Evolutionary conservation across 2,888 invertebrate species (phyloP).

Genomic region (Microchrysa polita): DNA sequence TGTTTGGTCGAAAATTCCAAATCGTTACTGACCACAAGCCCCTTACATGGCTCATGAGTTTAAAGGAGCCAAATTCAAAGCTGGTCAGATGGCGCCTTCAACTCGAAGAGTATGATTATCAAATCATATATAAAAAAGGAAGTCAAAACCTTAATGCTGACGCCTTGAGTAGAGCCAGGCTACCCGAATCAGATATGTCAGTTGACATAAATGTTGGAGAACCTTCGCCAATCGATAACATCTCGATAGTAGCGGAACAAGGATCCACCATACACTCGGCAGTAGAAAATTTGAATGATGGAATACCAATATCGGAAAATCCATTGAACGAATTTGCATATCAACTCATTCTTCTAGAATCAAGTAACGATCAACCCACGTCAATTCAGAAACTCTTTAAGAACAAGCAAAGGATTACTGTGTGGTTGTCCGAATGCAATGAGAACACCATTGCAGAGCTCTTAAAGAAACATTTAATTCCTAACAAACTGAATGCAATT

Average conservation of each 20-base stretch:
- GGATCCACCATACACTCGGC: constrained; percentile 48
- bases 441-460: constrained; percentile 47
- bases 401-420: constrained; percentile 49
- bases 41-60: constrained; percentile 60
- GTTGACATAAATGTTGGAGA: too few relatives aligned
- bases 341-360: constrained; percentile 45
- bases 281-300: constrained; percentile 49
- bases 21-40: constrained; percentile 62
- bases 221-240: background rate
- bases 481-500: constrained; percentile 51
- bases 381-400: constrained; percentile 47
- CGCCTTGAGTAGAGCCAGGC: constrained; percentile 39
- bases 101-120: constrained; percentile 55
- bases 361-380: constrained; percentile 37
- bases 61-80: constrained; percentile 48
- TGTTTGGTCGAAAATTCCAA: constrained; percentile 58
- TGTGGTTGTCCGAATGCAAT: constrained; percentile 44
- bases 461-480: constrained; percentile 49
- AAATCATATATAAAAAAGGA: constrained; percentile 51
- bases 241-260: background rate
- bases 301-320: constrained; percentile 52
- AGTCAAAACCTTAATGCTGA: constrained; percentile 47
- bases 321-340: constrained; percentile 51
- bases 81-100: constrained; percentile 43
- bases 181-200: background rate